A percentile compares a stretch with the other conserved stretches of the same genome.
phyloP scores from a whole-genome alignment of 2,797 vertebrate species.

The Cyclura pinguis region DNA sequence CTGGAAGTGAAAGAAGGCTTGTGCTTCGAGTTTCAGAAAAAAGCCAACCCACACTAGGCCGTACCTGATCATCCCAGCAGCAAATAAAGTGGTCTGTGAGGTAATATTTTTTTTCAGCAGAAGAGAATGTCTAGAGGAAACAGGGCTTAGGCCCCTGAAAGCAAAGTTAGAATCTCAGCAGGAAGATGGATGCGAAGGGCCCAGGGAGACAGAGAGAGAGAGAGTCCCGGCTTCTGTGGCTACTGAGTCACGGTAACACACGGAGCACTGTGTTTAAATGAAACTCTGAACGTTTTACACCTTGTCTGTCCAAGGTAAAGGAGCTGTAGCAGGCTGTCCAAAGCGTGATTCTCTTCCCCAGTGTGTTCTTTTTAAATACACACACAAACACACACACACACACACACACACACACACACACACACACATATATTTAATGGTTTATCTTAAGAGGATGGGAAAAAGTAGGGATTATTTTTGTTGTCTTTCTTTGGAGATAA shows the following conservation, averaged over 20 bases:
- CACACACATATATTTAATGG: background rate
- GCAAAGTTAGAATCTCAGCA: background rate
- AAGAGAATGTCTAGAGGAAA: background rate
- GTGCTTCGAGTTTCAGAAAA: background rate
- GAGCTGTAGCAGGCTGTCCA: constrained; percentile 14
- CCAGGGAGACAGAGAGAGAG: background rate
- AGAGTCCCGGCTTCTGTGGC: background rate
- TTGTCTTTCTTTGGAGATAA: background rate
- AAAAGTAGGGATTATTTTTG: background rate
- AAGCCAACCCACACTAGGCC: background rate
- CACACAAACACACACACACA: no score
- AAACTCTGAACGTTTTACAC: constrained; percentile 5
- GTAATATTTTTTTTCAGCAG: background rate
- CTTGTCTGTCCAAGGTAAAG: constrained; percentile 23
- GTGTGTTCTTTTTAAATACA: background rate
- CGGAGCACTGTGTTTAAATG: background rate
- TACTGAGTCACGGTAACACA: background rate
- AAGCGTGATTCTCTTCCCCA: background rate
- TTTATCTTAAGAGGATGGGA: background rate
- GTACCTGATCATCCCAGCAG: background rate
- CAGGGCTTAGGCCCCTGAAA: background rate
- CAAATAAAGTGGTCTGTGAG: background rate
- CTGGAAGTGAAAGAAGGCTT: background rate
- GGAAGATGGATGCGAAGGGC: background rate
- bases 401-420: no score